Base-by-base conservation (phyloP, 2,113 vertebrate species). In the Phylloscopus whistleri region DNA sequence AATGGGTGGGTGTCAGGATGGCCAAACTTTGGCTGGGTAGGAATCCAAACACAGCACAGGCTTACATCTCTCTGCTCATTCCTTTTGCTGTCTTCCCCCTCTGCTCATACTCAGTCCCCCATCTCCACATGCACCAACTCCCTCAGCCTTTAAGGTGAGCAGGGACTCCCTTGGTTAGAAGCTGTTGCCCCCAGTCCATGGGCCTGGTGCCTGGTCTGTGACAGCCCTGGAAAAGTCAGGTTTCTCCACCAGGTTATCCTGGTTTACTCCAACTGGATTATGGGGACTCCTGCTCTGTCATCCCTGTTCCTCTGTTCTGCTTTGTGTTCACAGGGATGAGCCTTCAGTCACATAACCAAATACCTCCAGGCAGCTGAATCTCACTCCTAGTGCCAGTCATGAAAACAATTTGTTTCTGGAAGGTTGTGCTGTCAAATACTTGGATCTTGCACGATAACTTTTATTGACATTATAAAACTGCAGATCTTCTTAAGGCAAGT, bases 161-260 rank as follows among this genome's bases (percentile, higher is more conserved):
- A 43, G 37, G 7, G 27, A 73, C 4, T 16, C 12, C 51, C 30
- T 64, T 0, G 0, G 8, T 12, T 1, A 3, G n/a, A 16, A 41
- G 23, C 16, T 60, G 44, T 39, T 64, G 35, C 11, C 26, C 18
- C 33, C 31, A 67, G 35, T 22, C 39, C 15, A 12, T 15, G 52
- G 56, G 27, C 10, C 28, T n/a, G 46, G 16, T 55, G 30, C 21
- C 27, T 49, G 39, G 14, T 3, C 20, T n/a, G 35, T n/a, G 52
- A 63, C 8, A 90, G 59, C 8, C 21, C 49, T n/a, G 46, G n/a
- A 11, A 94, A 91, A 44, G 21, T 24, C 33, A 60, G 20, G 16
- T 44, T 83, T 39, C 27, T 56, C 41, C 14, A 1, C n/a, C 24
- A 55, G 35, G 12, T 72, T 76, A 15, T 68, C 37, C 27, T 43